Evolutionary conservation across 2,797 vertebrate genomes (phyloP).

Genomic region (Propithecus perrieri): DNA sequence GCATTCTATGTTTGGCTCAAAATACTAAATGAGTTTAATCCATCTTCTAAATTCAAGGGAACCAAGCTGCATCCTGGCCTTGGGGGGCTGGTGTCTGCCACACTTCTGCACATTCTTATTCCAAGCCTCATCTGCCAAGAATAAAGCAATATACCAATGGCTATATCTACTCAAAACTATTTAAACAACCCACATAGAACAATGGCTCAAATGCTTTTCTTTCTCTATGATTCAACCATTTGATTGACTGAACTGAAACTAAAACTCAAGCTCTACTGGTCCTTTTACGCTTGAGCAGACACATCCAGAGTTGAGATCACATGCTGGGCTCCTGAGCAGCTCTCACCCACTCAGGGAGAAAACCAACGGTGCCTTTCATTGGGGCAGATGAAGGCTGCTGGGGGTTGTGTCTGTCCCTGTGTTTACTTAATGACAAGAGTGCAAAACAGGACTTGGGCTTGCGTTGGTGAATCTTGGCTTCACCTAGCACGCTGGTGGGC

Average conservation of each 20-base stretch:
- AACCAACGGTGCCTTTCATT: not conserved
- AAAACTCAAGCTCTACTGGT: not conserved
- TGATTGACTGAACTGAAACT: not conserved
- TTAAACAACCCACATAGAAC: not conserved
- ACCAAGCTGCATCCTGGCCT: not conserved
- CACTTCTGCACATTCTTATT: not conserved
- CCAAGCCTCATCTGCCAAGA: not conserved
- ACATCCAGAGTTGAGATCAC: not conserved
- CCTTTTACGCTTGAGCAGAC: not conserved
- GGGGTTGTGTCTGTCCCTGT: not conserved
- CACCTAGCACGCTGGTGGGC: not conserved
- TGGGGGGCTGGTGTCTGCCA: not conserved
- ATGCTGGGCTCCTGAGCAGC: not conserved
- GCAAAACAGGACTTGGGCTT: not conserved
- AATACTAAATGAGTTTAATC: not conserved
- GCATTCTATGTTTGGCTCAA: not conserved
- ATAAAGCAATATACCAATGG: not conserved
- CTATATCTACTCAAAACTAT: not conserved
- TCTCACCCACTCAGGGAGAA: not conserved
- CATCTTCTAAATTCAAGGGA: not conserved
- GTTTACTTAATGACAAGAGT: not conserved
- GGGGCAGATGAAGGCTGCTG: not conserved
- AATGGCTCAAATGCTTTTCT: not conserved
- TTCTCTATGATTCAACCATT: not conserved
- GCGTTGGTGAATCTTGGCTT: not conserved